Conservation (phyloP, 2,113 vertebrate species). For the Microtus oregoni region DNA sequence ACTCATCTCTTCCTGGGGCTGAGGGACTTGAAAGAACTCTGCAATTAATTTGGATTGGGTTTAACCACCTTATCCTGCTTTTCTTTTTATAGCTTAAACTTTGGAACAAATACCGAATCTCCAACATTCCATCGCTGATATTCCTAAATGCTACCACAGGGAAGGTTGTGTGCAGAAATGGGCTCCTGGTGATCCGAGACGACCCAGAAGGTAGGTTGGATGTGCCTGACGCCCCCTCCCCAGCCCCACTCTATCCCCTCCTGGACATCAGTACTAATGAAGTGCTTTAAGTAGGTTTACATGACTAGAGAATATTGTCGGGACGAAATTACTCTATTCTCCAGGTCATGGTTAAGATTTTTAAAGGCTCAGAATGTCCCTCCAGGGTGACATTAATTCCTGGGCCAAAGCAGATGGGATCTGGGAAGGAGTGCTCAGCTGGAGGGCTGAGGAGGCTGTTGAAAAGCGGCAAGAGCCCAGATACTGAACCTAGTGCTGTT, state of each 20-base stretch:
- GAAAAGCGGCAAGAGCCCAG: neutral
- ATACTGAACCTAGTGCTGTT: neutral
- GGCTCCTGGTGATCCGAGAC: constrained; percentile 96
- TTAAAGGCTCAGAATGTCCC: constrained; percentile 65
- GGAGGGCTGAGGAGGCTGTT: neutral
- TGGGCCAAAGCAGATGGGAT: constrained; percentile 44
- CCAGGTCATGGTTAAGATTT: constrained; percentile 78
- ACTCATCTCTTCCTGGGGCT: neutral
- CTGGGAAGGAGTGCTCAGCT: neutral
- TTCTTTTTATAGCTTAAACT: constrained; percentile 93
- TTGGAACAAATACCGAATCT: constrained; percentile 99
- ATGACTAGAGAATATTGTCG: constrained; percentile 61
- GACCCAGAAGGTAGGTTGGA: constrained; percentile 94
- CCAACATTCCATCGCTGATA: constrained; percentile 98
- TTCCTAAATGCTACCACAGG: constrained; percentile 95
- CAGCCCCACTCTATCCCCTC: neutral
- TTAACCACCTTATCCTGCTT: constrained; percentile 17
- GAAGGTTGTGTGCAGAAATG: constrained; percentile 97
- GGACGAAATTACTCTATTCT: constrained; percentile 73
- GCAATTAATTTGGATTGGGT: neutral
- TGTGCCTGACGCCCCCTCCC: neutral
- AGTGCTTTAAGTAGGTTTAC: constrained; percentile 43
- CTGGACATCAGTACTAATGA: neutral
- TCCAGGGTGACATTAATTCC: constrained; percentile 53
- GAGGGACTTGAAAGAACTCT: neutral